phyloP scores from a whole-genome alignment of 35 echinoderm and acorn worm species.

The Apostichopus parvimensis region DNA sequence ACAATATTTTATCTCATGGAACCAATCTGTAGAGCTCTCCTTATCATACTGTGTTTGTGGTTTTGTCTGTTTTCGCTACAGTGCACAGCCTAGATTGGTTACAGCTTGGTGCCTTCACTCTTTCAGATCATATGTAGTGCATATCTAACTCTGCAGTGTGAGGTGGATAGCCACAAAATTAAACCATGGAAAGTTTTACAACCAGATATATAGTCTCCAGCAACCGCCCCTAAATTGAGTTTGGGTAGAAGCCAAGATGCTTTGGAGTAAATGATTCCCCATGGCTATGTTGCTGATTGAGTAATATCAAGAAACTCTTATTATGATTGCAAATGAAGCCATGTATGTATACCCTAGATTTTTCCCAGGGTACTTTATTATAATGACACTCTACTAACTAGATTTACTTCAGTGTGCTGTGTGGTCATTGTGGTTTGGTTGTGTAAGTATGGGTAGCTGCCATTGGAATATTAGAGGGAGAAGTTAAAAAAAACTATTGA shows the following conservation, averaged over 20 bases:
- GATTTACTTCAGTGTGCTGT: not conserved
- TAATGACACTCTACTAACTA: not conserved
- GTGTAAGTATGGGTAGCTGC: not conserved
- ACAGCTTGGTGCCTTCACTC: too few relatives aligned
- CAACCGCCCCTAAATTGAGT: not conserved
- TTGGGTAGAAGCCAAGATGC: constrained; percentile 3
- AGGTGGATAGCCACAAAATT: too few relatives aligned
- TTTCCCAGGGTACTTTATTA: not conserved
- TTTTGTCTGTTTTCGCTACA: too few relatives aligned
- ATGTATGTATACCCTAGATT: not conserved
- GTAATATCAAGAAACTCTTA: not conserved
- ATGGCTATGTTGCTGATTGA: not conserved
- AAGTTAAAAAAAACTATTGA: not conserved
- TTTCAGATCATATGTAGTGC: too few relatives aligned
- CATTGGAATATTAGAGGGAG: not conserved
- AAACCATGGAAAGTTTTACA: too few relatives aligned
- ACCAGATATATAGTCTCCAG: not conserved
- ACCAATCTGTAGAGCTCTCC: too few relatives aligned
- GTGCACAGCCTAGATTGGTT: too few relatives aligned
- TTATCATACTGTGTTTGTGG: too few relatives aligned
- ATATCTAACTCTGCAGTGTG: too few relatives aligned
- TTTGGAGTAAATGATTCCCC: constrained; percentile 8
- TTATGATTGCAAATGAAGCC: not conserved
- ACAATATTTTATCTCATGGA: too few relatives aligned
- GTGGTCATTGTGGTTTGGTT: not conserved